Evolutionary conservation across 2,113 vertebrate species (phyloP), one percentile per base, ranked within the genome.

Genomic region (Pholis gunnellus): DNA sequence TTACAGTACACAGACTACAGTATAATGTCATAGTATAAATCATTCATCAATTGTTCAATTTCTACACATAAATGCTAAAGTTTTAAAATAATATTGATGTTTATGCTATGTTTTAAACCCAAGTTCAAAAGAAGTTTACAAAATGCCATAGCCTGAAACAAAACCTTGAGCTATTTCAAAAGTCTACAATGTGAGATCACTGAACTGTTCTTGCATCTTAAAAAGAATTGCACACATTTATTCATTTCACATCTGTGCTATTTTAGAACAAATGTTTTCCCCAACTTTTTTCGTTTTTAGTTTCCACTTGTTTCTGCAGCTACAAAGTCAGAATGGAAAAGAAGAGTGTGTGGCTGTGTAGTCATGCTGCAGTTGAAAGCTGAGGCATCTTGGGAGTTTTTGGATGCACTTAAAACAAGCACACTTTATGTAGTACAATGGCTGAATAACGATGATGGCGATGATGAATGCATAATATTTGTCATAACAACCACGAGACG

Each of bases 381-480:
- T 20, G 75, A 71, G 57, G 75, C 75, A 84, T 80, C 83, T 70
- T 76, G 65, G 69, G 52, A 81, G 71, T 79, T 87, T 78, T 66
- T 69, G 75, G 77, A 77, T 80, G 61, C 72, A 81, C 79, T 92
- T 86, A 67, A 85, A 83, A 90, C 81, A 68, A 64, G 66, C 17
- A 67, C 56, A 61, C 63, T 84, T 82, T 46, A 66, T 66, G 59
- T 42, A 72, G 36, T 27, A 77, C 70, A 83, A 65, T 66, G 68
- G 73, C 74, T 79, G 76, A 82, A 75, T 73, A 78, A 82, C 63
- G 59, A 75, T 20, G 60, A 54, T 59, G 38, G 63, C 15, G 70
- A 77, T 81, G 70, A 82, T 88, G 56, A 87, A 84, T 87, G 71
- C 78, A 68, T 76, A 82, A 80, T 84, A 78, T 89, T 91, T 90